Conservation (phyloP, 1,140 invertebrate genomes). For the Lasaia peninsularis region DNA sequence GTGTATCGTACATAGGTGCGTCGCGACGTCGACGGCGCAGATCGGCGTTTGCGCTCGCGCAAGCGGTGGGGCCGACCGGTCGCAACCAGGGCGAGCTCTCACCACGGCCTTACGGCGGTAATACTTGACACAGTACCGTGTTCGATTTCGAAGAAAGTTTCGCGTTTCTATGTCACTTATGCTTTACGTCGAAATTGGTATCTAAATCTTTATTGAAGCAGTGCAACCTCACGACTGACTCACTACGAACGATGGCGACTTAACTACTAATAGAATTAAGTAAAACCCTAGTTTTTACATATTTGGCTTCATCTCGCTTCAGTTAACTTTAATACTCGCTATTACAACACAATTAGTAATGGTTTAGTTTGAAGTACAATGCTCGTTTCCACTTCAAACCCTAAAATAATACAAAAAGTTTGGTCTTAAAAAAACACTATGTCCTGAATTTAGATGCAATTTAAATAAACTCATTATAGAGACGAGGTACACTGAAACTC, state of each 20-base stretch:
- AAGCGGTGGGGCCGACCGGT: constrained; percentile 67
- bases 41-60: constrained; percentile 62
- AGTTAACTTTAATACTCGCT: neutral
- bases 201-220: neutral
- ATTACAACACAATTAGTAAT: too few relatives aligned
- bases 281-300: constrained; percentile 47
- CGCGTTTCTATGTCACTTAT: constrained; percentile 61
- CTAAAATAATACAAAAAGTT: too few relatives aligned
- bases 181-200: constrained; percentile 20
- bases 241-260: constrained; percentile 43
- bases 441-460: too few relatives aligned
- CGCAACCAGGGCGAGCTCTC: constrained; percentile 69
- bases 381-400: too few relatives aligned
- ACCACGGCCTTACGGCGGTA: constrained; percentile 61
- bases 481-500: too few relatives aligned
- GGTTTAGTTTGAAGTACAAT: too few relatives aligned
- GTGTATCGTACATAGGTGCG: constrained; percentile 54
- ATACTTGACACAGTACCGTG: constrained; percentile 68
- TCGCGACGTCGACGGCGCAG: constrained; percentile 69
- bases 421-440: too few relatives aligned
- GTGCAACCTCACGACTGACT: constrained; percentile 23
- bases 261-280: constrained; percentile 63
- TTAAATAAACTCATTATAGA: too few relatives aligned
- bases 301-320: constrained; percentile 44
- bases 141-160: constrained; percentile 69